A percentile compares a stretch with the other conserved stretches of the same genome.
Conservation (phyloP, 1,140 invertebrate genomes). For the Oscheius sp. region DNA sequence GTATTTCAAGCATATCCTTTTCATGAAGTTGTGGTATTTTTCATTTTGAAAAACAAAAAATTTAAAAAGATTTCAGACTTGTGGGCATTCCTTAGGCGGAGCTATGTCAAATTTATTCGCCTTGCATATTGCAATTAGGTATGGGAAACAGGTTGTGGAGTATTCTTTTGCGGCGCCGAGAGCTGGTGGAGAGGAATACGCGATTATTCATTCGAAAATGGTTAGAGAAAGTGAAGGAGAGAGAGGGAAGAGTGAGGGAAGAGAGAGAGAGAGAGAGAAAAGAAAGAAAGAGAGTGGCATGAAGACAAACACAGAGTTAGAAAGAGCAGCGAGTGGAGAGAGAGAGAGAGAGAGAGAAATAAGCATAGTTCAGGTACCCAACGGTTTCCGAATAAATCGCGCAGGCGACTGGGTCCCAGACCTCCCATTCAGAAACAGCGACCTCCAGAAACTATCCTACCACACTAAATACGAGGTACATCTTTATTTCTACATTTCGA, state of each 20-base stretch:
- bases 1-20: not conserved
- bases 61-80: not conserved
- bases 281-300: too few species aligned
- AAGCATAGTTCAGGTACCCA: not conserved
- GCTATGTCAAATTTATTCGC: not conserved
- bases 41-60: not conserved
- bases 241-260: not conserved
- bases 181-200: not conserved
- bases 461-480: not conserved
- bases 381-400: not conserved
- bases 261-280: not conserved
- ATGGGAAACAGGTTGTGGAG: not conserved
- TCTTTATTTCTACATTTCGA: not conserved
- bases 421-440: not conserved
- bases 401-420: conserved; percentile 3
- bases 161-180: not conserved
- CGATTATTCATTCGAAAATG: not conserved
- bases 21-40: not conserved
- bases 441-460: not conserved
- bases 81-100: not conserved
- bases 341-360: not conserved
- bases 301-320: not conserved
- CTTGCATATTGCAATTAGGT: not conserved
- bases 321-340: not conserved
- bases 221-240: not conserved